phyloP scores from a whole-genome alignment of 2,888 invertebrate species.

The Theretra japonica region DNA sequence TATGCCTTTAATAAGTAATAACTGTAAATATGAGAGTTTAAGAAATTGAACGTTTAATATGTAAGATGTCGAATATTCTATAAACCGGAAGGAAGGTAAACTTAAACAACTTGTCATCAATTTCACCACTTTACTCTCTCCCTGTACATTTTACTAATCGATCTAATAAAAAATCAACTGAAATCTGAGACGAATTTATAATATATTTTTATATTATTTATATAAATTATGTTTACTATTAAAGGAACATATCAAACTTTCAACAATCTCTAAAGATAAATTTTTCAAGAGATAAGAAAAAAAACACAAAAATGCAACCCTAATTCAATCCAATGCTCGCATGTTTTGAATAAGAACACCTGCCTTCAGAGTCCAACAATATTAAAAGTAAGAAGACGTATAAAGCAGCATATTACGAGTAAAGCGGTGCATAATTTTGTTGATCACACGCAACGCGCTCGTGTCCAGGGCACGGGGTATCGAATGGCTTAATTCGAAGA shows the following conservation, averaged over 20 bases:
- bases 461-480: conserved; percentile 6
- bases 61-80: neutral
- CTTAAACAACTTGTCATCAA: neutral
- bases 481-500: conserved; percentile 6
- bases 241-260: no score
- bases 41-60: neutral
- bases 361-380: neutral
- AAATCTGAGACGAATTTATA: no score
- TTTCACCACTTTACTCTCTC: neutral
- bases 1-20: neutral
- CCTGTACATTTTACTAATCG: no score
- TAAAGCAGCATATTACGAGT: neutral
- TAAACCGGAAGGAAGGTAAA: neutral
- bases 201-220: no score
- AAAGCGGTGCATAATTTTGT: conserved; percentile 9
- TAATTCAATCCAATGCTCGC: neutral
- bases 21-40: neutral
- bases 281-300: no score
- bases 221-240: no score
- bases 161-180: no score
- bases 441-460: neutral
- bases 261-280: no score
- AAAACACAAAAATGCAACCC: no score
- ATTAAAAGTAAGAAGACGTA: neutral
- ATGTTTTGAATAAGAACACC: neutral